A percentile compares a stretch with the other conserved stretches of the same genome.
Conservation (phyloP, 2,888 invertebrate species). For the Phalangium opilio region DNA sequence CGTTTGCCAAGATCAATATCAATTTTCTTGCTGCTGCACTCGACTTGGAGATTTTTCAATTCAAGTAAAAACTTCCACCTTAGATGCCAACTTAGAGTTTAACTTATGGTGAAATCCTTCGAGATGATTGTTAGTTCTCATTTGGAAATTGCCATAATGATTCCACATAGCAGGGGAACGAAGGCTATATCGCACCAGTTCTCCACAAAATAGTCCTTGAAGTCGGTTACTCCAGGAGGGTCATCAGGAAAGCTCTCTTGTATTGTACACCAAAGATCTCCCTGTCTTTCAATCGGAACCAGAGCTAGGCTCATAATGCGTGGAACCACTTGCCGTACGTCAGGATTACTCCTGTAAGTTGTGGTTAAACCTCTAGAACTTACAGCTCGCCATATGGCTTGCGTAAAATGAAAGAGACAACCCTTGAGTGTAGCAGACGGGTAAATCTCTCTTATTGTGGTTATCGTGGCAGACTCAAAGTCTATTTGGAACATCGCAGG, state of each 20-base stretch:
- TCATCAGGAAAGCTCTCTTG: background rate
- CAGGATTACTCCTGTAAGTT: background rate
- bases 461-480: background rate
- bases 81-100: no score
- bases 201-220: background rate
- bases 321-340: background rate
- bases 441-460: background rate
- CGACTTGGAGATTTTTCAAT: no score
- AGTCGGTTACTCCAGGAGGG: background rate
- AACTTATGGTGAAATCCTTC: background rate
- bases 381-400: background rate
- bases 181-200: constrained; percentile 1
- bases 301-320: background rate
- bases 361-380: background rate
- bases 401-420: background rate
- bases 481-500: background rate
- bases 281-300: background rate
- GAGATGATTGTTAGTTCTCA: background rate
- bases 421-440: background rate
- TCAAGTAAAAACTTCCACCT: no score
- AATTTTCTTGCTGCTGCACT: no score
- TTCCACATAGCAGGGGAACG: background rate
- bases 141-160: background rate
- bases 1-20: no score
- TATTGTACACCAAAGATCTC: background rate